Conservation (phyloP, 2,797 vertebrate species). For the Platyrinchus mystaceus region DNA sequence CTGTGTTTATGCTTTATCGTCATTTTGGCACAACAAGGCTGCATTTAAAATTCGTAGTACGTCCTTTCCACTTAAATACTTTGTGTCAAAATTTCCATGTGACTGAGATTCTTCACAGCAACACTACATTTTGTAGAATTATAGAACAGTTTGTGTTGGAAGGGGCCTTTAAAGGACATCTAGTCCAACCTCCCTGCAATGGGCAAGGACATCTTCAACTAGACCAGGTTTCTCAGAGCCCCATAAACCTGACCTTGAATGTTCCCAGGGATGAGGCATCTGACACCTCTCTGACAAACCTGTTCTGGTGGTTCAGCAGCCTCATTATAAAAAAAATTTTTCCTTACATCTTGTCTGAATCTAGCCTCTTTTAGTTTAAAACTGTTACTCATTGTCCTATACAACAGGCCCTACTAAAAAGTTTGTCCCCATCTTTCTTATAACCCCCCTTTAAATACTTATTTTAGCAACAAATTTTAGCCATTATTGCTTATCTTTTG, state of each 20-base stretch:
- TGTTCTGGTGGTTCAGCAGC: neutral
- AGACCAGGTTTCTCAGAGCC: neutral
- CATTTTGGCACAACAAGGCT: neutral
- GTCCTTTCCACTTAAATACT: neutral
- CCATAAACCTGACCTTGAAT: neutral
- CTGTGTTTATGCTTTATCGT: neutral
- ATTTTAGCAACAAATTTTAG: neutral
- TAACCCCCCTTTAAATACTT: neutral
- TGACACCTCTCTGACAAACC: neutral
- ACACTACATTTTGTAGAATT: neutral
- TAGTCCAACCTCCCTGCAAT: neutral
- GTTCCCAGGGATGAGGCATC: neutral
- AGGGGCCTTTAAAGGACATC: neutral
- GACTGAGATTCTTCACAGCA: neutral
- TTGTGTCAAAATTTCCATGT: neutral
- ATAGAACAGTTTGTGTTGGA: neutral
- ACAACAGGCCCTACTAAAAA: neutral
- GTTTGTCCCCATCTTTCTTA: neutral
- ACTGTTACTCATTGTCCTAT: accelerated
- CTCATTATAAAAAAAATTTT: neutral
- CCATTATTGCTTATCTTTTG: neutral
- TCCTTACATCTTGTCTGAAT: neutral
- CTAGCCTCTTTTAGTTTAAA: neutral
- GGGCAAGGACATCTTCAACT: neutral
- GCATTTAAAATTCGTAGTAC: neutral